A percentile compares a stretch with the other conserved stretches of the same genome.
Conservation (phyloP, 1,140 invertebrate genomes). For the Piezodorus guildinii region DNA sequence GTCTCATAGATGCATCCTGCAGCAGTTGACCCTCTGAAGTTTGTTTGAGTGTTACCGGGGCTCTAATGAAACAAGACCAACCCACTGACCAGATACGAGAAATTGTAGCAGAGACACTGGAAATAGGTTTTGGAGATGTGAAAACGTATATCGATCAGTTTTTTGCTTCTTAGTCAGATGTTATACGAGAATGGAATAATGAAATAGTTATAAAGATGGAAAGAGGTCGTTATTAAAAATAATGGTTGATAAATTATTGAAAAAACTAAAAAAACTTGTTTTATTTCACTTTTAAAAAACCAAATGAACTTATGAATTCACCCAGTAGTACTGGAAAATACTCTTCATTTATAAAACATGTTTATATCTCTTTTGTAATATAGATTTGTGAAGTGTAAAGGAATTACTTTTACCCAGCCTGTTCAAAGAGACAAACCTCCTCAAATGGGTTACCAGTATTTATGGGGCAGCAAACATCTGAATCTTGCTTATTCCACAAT, state of each 20-base stretch:
- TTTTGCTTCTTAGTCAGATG: too few relatives aligned
- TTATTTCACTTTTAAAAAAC: not conserved
- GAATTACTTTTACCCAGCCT: constrained; percentile 67
- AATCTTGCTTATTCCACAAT: constrained; percentile 88
- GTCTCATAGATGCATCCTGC: too few relatives aligned
- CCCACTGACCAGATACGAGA: too few relatives aligned
- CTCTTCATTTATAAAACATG: not conserved
- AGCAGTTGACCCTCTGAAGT: too few relatives aligned
- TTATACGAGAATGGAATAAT: too few relatives aligned
- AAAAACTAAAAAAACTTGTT: not conserved
- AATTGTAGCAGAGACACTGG: too few relatives aligned
- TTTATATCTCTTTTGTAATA: constrained; percentile 27
- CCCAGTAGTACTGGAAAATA: not conserved
- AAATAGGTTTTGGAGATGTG: too few relatives aligned
- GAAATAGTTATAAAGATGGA: too few relatives aligned
- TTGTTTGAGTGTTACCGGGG: too few relatives aligned
- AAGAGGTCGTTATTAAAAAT: too few relatives aligned
- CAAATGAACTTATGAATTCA: not conserved
- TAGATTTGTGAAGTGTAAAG: constrained; percentile 78
- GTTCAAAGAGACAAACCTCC: constrained; percentile 84
- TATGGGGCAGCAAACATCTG: constrained; percentile 94
- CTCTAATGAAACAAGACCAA: too few relatives aligned
- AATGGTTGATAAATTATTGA: not conserved
- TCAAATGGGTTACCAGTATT: constrained; percentile 83
- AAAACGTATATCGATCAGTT: too few relatives aligned